Percentiles rank a stretch among this genome's conserved stretches.
Conservation (phyloP, 2,888 invertebrate genomes). For the Drosophila birchii region DNA sequence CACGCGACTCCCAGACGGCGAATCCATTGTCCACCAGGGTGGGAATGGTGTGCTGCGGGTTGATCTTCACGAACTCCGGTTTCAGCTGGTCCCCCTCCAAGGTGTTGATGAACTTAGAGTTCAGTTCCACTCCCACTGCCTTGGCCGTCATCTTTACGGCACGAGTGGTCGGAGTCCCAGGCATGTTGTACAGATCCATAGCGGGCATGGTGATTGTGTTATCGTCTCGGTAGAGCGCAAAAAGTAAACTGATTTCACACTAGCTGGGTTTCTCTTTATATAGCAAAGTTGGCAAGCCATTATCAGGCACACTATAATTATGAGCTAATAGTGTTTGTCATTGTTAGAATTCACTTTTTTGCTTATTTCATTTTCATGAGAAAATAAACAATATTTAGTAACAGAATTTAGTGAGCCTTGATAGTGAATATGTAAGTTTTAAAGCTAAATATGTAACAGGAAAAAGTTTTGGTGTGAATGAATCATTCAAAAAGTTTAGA, state of each 20-base stretch:
- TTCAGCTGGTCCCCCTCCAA: constrained; percentile 88
- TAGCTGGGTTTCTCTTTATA: neutral
- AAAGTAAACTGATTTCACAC: constrained; percentile 25
- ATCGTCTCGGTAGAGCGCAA: neutral
- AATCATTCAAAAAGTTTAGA: too few relatives aligned
- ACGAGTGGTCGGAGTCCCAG: constrained; percentile 87
- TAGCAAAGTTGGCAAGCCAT: neutral
- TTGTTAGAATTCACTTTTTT: constrained; percentile 13
- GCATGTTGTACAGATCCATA: constrained; percentile 59
- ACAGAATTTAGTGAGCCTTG: neutral
- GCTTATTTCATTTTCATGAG: neutral
- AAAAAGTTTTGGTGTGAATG: too few relatives aligned
- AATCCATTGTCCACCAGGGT: constrained; percentile 93
- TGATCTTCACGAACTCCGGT: constrained; percentile 89
- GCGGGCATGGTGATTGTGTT: constrained; percentile 3
- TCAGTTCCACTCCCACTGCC: constrained; percentile 88
- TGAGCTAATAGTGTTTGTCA: constrained; percentile 10
- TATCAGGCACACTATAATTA: neutral
- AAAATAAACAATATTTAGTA: neutral
- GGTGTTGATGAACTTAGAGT: constrained; percentile 87
- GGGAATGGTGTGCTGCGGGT: constrained; percentile 93
- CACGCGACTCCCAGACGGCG: constrained; percentile 92
- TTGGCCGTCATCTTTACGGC: constrained; percentile 88
- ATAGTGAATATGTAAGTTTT: neutral
- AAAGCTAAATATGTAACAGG: too few relatives aligned